phyloP scores from a whole-genome alignment of 2,797 vertebrate genomes.

The Intellagama lesueurii region DNA sequence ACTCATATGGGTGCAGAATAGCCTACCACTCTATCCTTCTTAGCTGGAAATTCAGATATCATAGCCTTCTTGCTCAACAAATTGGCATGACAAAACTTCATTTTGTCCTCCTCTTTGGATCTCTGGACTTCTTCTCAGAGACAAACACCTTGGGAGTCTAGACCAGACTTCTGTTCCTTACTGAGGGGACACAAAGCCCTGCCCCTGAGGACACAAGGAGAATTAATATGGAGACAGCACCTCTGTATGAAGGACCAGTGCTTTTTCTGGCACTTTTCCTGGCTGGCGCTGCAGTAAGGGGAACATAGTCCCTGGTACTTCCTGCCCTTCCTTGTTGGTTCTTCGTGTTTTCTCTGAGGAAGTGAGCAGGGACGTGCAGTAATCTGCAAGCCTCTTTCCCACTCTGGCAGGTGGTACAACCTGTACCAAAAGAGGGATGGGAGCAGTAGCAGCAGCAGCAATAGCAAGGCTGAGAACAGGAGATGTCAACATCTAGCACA shows the following conservation, averaged over 20 bases:
- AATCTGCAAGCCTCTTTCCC: too few relatives aligned
- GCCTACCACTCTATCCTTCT: too few relatives aligned
- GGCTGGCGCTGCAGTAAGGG: neutral
- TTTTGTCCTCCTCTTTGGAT: neutral
- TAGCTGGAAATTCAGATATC: too few relatives aligned
- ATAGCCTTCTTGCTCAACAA: neutral
- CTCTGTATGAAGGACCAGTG: neutral
- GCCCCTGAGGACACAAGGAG: neutral
- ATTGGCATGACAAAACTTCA: neutral
- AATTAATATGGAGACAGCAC: neutral
- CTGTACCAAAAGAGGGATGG: too few relatives aligned
- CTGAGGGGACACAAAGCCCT: neutral
- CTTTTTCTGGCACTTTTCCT: neutral
- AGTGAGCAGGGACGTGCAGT: neutral
- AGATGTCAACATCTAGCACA: too few relatives aligned
- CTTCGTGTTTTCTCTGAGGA: neutral
- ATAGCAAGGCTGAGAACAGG: too few relatives aligned
- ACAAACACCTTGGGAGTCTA: neutral
- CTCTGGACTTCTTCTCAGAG: neutral
- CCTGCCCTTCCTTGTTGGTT: neutral
- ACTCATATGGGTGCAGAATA: too few relatives aligned
- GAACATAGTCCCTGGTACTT: neutral
- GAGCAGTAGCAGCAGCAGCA: too few relatives aligned
- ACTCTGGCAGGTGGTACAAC: too few relatives aligned
- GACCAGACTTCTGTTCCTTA: neutral